These are phyloP conservation scores for Ophioderma brevispina DNA, from an alignment of 35 echinoderm and acorn worm species.

Conservation along the genomic window DNA sequence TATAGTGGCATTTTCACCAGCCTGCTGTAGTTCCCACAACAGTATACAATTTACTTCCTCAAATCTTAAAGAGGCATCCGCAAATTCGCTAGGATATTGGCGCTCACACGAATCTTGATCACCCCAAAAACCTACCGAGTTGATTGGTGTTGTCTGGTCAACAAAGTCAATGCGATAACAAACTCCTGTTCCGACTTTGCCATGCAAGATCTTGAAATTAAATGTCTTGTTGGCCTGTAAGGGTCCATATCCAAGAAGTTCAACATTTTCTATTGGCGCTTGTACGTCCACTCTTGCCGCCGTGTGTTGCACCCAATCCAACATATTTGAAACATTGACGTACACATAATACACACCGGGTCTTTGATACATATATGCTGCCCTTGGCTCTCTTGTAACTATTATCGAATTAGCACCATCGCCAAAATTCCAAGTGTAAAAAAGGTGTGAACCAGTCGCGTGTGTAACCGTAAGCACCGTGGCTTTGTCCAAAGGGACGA, in stretches of 20 bases:
- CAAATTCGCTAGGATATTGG: neutral
- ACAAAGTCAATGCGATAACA: slow-evolving; percentile 56
- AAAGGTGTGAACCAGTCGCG: neutral
- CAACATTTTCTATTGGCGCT: slow-evolving; percentile 2
- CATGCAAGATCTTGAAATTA: neutral
- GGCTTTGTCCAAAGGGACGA: slow-evolving; percentile 8
- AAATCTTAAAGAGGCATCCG: neutral
- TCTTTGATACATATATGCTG: neutral
- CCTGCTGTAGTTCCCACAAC: neutral
- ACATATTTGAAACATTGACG: slow-evolving; percentile 14
- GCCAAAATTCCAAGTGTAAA: slow-evolving; percentile 10
- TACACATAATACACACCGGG: neutral
- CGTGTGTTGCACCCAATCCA: neutral
- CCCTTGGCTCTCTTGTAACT: neutral
- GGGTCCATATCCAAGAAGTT: neutral
- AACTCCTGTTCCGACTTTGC: slow-evolving; percentile 35
- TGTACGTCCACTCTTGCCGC: neutral
- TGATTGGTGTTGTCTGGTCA: neutral
- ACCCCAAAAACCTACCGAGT: slow-evolving; percentile 6
- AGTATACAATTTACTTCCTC: neutral
- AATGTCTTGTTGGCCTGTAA: slow-evolving; percentile 2
- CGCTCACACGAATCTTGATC: neutral
- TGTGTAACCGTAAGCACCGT: neutral
- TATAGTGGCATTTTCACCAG: neutral
- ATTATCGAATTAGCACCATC: neutral